A percentile compares a stretch with the other conserved stretches of the same genome.
phyloP scores from a whole-genome alignment of 2,113 vertebrate genomes.

The Menidia beryllina region DNA sequence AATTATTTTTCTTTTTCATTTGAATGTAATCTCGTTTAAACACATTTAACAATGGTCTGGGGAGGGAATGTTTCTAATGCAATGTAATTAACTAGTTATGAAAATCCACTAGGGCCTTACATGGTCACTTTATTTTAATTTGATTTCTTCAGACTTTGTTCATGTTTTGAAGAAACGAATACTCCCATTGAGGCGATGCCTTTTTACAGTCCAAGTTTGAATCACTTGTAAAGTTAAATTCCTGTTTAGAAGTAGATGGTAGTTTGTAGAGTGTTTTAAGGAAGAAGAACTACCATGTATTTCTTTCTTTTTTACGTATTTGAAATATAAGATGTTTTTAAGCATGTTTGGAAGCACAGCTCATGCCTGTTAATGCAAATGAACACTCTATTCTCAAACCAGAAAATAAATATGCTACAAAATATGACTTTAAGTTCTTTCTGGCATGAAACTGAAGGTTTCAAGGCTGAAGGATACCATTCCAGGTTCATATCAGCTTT shows the following conservation, averaged over 20 bases:
- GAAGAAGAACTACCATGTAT: background rate
- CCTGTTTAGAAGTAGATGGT: background rate
- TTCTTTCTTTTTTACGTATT: background rate
- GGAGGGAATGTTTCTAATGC: too few species aligned
- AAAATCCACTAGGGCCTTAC: background rate
- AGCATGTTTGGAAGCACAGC: too few species aligned
- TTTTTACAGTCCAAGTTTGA: background rate
- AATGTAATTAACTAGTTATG: too few species aligned
- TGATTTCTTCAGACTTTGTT: background rate
- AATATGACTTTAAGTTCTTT: conserved; percentile 3
- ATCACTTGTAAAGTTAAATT: background rate
- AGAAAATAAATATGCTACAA: background rate
- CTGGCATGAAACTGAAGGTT: background rate
- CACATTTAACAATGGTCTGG: background rate
- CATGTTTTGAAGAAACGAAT: background rate
- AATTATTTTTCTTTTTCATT: background rate
- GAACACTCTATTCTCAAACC: background rate
- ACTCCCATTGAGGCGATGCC: background rate
- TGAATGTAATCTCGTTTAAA: background rate
- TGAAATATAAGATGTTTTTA: background rate
- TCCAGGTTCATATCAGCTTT: conserved; percentile 21
- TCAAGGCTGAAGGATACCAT: conserved; percentile 17
- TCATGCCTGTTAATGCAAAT: background rate
- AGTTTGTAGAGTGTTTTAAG: background rate
- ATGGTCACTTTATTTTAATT: background rate